Evolutionary conservation across 2,797 vertebrate genomes (phyloP), one percentile per base, ranked within the genome.

Genomic region (Acomys russatus): DNA sequence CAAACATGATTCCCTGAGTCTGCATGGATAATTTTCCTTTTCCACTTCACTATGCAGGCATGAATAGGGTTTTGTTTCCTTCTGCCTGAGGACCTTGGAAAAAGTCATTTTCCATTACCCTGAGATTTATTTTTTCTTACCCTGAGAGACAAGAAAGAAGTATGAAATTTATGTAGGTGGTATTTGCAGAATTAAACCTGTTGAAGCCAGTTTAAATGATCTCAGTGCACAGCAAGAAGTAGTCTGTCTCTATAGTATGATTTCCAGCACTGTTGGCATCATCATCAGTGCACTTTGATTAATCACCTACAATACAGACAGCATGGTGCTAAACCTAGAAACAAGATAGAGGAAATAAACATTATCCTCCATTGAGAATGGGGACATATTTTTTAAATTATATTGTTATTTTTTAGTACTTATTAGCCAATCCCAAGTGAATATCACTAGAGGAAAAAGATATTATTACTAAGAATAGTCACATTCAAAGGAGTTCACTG

Each of bases 231-330:
- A 68, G 30, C 9, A 90, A 85, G 63, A 49, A 78, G 71, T 88
- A 44, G 74, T 74, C 66, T 28, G 68, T 64, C n/a, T 70, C 22
- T 12, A 44, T 59, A 66, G 30, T 70, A 38, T 83, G 28, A 64
- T 56, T 71, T 66, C 30, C 73, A 89, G 17, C 56, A 84, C 88
- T 83, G 54, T 33, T 79, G 87, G 85, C 38, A 82, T 56, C 59
- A 77, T 51, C 30, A 77, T 35, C n/a, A 79, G 33, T 85, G 18
- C 9, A 63, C 91, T 95, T 91, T 92, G 93, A 92, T 94, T 63
- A 80, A 18, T 88, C 10, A 15, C 4, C 6, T 22, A 88, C 5
- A 23, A 66, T 25, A 6, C 54, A 49, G 25, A 23, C 25, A 84
- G 8, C n/a, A 88, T 77, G 23, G 8, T 35, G 25, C 44, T 96